Evolutionary conservation across 2,113 vertebrate genomes (phyloP), one percentile per base, ranked within the genome.

Genomic region (Tichodroma muraria): DNA sequence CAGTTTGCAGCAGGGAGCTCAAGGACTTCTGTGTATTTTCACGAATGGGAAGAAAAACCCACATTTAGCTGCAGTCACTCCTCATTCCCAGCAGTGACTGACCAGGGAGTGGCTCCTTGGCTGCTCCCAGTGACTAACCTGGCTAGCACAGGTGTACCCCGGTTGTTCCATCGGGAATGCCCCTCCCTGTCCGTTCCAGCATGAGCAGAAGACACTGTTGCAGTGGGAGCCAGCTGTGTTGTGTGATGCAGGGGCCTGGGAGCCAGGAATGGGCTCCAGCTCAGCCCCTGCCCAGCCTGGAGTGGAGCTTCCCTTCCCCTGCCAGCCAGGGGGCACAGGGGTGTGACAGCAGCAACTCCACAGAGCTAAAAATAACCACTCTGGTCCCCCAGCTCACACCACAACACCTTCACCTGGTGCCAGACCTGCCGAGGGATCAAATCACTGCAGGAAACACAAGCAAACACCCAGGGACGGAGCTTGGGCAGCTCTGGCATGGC

Each of bases 231-330:
- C 60, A 47, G 44, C 33, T 3, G 18, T 11, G 15, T 1, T 7
- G 72, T 24, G 15, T 3, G 6, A 25, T 15, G 14, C 4, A 0
- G 17, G 31, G 2, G 2, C 17, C 6, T 4, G 45, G 42, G 42
- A 66, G 63, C 52, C 44, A 25, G 15, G 6, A 56, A 6, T 4
- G 25, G 27, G 21, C 44, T 80, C 35, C 20, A 18, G 37, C 60
- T 42, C 72, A 65, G 72, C 42, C 15, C 28, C 80, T 45, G 45
- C 59, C 61, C 47, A 18, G 70, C 47, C 63, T 19, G 54, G 11
- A 81, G n/a, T 1, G 6, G 28, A 33, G 52, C 16, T 23, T 68
- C 20, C 52, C 4, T 35, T 25, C 11, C n/a, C 28, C 53, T 47
- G 49, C 27, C 47, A 18, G 42, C 7, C 3, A 1, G 13, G 8